These are phyloP conservation scores for Centruroides sculpturatus DNA, from an alignment of 1,140 invertebrate species.

Conservation along the genomic window DNA sequence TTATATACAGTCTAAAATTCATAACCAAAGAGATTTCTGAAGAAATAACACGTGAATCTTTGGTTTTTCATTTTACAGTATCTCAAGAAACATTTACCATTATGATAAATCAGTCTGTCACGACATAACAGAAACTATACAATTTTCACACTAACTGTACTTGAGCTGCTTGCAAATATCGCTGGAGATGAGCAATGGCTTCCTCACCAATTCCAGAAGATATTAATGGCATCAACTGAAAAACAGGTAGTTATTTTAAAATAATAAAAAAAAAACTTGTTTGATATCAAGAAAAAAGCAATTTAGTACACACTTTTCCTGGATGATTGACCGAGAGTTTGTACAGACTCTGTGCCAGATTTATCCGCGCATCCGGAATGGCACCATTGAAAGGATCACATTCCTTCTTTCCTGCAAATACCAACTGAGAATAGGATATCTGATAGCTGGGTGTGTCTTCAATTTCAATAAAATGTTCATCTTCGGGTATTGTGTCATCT, in stretches of 20 bases:
- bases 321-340: constrained; percentile 43
- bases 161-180: constrained; percentile 34
- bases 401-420: constrained; percentile 58
- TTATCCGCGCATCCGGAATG: constrained; percentile 48
- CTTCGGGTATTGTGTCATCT: constrained; percentile 57
- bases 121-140: neutral
- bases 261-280: constrained; percentile 4
- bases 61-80: no score
- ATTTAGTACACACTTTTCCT: constrained; percentile 34
- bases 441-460: constrained; percentile 77
- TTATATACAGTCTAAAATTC: no score
- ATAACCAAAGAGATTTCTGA: no score
- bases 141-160: constrained; percentile 26
- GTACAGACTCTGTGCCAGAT: constrained; percentile 52
- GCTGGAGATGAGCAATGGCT: constrained; percentile 28
- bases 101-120: no score
- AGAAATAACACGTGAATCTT: no score
- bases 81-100: no score
- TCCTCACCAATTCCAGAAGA: constrained; percentile 23
- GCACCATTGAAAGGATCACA: constrained; percentile 52
- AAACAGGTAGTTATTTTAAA: neutral
- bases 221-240: constrained; percentile 26
- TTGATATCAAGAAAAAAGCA: constrained; percentile 23
- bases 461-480: constrained; percentile 73
- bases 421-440: constrained; percentile 70